Conservation (phyloP, 2,797 vertebrate genomes). For the Paguma larvata region DNA sequence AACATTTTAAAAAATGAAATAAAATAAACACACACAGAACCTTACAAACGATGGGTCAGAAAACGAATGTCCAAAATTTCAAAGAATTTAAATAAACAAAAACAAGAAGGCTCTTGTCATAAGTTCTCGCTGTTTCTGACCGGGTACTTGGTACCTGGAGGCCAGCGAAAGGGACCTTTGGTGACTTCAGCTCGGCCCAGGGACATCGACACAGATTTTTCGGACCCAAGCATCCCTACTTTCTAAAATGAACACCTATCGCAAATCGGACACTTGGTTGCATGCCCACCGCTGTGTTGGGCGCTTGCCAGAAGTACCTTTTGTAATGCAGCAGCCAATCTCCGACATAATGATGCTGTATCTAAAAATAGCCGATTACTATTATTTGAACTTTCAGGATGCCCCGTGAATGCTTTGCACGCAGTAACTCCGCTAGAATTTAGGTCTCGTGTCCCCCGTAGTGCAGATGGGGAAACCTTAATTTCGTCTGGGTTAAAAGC, state of each 20-base stretch:
- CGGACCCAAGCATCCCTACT: neutral
- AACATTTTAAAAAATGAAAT: too few species aligned
- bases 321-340: neutral
- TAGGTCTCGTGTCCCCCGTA: too few species aligned
- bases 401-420: fast-evolving
- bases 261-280: fast-evolving
- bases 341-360: fast-evolving
- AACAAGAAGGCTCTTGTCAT: neutral
- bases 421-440: neutral
- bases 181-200: neutral
- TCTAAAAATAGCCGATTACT: neutral
- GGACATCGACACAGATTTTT: neutral
- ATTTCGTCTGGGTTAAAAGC: neutral
- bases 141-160: neutral
- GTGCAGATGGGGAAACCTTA: neutral
- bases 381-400: too few species aligned
- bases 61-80: too few species aligned
- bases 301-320: neutral
- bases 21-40: too few species aligned
- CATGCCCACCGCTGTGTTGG: fast-evolving
- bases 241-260: neutral
- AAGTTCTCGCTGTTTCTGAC: neutral
- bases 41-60: too few species aligned
- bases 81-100: neutral
- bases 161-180: fast-evolving